These are phyloP conservation scores for Sandelia bainsii DNA, from an alignment of 2,797 vertebrate genomes.

Conservation along the genomic window DNA sequence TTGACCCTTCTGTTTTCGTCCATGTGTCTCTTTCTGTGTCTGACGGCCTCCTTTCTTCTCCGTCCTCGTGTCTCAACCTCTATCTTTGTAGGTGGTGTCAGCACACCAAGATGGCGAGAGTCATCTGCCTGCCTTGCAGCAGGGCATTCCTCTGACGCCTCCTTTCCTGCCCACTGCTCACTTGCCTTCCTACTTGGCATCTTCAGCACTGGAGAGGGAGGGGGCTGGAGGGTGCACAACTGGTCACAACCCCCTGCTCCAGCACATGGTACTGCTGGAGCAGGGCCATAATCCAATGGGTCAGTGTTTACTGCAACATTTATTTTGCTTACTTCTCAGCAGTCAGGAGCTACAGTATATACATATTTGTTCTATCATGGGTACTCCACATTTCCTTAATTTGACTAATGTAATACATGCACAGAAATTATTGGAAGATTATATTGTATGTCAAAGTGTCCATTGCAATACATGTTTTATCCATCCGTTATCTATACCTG, in stretches of 20 bases:
- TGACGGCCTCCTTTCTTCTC: conserved; percentile 21
- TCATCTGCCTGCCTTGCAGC: conserved; percentile 89
- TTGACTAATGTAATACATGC: neutral
- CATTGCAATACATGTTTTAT: neutral
- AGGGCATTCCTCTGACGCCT: conserved; percentile 88
- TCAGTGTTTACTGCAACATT: conserved; percentile 70
- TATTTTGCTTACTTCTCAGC: conserved; percentile 12
- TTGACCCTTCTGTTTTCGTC: conserved; percentile 42
- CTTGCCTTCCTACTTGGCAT: conserved; percentile 92
- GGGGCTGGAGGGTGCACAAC: conserved; percentile 73
- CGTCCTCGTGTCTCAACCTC: conserved; percentile 22
- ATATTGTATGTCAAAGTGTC: neutral
- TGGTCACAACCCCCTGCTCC: conserved; percentile 91
- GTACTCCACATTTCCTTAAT: too few species aligned
- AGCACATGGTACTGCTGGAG: conserved; percentile 96
- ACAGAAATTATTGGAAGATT: neutral
- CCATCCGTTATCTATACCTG: too few species aligned
- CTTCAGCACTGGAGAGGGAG: conserved; percentile 90
- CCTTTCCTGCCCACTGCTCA: conserved; percentile 90
- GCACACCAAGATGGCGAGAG: conserved; percentile 90
- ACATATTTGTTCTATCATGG: too few species aligned
- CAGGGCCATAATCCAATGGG: conserved; percentile 92
- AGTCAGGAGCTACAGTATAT: neutral
- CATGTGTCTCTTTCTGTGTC: conserved; percentile 37
- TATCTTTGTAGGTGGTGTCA: conserved; percentile 83